These are phyloP conservation scores for Dermolepida albohirtum DNA, from an alignment of 2,888 invertebrate genomes.

Conservation along the genomic window DNA sequence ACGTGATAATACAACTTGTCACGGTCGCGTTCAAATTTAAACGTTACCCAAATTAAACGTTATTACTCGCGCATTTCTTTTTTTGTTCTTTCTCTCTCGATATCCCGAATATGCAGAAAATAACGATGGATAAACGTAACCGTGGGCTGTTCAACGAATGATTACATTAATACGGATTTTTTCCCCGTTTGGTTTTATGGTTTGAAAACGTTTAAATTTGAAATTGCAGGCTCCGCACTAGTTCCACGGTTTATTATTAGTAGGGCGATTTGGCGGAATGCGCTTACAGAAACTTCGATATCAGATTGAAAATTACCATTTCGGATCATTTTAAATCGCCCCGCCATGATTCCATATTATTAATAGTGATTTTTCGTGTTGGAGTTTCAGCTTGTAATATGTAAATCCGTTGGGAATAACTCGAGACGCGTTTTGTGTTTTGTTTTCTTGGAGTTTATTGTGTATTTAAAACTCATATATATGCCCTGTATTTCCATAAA, in stretches of 20 bases:
- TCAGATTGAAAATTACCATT: constrained; percentile 67
- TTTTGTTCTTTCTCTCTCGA: constrained; percentile 8
- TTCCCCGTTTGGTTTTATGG: constrained; percentile 49
- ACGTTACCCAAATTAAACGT: constrained; percentile 20
- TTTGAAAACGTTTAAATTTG: constrained; percentile 61
- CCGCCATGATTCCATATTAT: constrained; percentile 41
- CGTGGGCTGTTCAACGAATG: constrained; percentile 48
- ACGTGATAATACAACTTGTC: neutral
- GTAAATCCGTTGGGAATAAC: constrained; percentile 35
- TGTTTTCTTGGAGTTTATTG: neutral
- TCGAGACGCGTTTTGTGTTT: constrained; percentile 18
- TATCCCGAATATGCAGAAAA: constrained; percentile 38
- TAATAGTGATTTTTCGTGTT: constrained; percentile 40
- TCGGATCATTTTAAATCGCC: constrained; percentile 44
- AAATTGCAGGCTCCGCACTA: constrained; percentile 61
- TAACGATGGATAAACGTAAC: constrained; percentile 43
- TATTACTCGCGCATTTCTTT: constrained; percentile 14
- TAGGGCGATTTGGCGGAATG: constrained; percentile 49
- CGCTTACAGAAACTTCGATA: constrained; percentile 60
- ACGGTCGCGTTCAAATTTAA: constrained; percentile 9
- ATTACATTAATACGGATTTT: constrained; percentile 65
- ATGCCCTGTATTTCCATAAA: no score
- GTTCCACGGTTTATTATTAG: constrained; percentile 33
- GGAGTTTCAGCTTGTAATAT: constrained; percentile 24
- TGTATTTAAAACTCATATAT: no score